Base-by-base conservation (phyloP, 2,888 invertebrate species). In the Orthosia cruda region DNA sequence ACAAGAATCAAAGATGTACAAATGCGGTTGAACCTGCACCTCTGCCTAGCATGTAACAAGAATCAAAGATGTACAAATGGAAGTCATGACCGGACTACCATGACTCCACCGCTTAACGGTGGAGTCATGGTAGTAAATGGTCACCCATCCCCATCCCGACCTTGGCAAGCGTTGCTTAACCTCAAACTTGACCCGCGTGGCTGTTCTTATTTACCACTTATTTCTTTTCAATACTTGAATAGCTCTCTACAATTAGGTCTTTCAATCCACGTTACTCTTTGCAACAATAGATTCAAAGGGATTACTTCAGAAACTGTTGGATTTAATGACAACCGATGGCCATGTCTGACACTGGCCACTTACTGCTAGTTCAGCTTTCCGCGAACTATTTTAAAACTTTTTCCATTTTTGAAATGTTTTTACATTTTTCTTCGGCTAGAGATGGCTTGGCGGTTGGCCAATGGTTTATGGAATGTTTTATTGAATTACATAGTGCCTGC, bases 361-460 rank as follows among this genome's bases (percentile, higher is more conserved):
- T 58, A 62, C 58, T 32, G 55, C 52, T 26, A 45, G 26, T n/a
- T 65, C 57, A 50, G 62, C 62, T n/a, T 18, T 32, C 54, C 57
- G 49, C 12, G 23, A 63, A 83, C 66, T 63, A 63, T 80, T 83
- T 66, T 11, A 66, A 82, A 82, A 83, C 66, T 80, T 70, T 65
- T 63, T 67, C 59, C 62, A 78, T 83, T 83, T 80, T 52, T 5
- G 23, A 66, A 69, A 71, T 45, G 49, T 3, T 58, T 59, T 81
- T 50, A 50, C 16, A 16, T 49, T 52, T 76, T 50, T 57, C 45
- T n/a, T 55, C 16, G 49, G 26, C 20, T 50, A 18, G 15, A 40
- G 23, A 15, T 54, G 3, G 5, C 1, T 58, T 78, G 77, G 55
- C 66, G 23, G 47, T 3, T 32, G 0, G 50, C 74, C 63, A 76